Evolutionary conservation across 2,888 invertebrate genomes (phyloP).

Genomic region (Mystacides longicornis): DNA sequence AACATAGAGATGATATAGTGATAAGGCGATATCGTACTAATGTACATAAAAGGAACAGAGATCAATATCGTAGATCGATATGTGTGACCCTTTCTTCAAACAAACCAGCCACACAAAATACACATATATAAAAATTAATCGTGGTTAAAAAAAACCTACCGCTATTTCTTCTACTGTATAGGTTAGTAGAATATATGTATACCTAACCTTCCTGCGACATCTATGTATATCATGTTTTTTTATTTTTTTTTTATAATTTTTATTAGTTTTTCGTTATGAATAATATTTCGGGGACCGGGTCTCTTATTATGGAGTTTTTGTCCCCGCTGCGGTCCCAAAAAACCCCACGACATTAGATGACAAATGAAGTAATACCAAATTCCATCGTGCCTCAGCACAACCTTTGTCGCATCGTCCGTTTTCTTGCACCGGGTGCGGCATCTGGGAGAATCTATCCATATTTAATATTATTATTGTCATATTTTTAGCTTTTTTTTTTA

Average conservation of each 20-base stretch:
- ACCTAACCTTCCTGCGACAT: background rate
- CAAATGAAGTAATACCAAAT: conserved; percentile 14
- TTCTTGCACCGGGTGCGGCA: background rate
- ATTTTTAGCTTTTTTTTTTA: background rate
- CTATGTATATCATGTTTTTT: conserved; percentile 4
- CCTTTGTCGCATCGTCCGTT: background rate
- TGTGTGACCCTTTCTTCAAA: no score
- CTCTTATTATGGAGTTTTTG: background rate
- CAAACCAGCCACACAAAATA: no score
- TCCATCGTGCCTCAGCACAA: conserved; percentile 1
- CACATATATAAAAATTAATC: no score
- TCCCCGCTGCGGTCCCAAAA: conserved; percentile 5
- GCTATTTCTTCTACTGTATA: no score
- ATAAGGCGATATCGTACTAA: no score
- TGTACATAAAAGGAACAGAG: no score
- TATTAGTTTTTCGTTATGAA: background rate
- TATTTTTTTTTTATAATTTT: background rate
- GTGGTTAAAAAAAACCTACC: no score
- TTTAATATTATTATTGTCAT: conserved; percentile 1
- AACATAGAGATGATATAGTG: no score
- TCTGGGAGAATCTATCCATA: background rate
- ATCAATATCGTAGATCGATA: no score
- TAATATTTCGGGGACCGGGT: background rate
- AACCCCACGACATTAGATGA: conserved; percentile 11
- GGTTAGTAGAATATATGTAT: no score